Percentiles rank a stretch among this genome's conserved stretches.
phyloP scores from a whole-genome alignment of 2,113 vertebrate genomes.

The Pelecanus crispus region DNA sequence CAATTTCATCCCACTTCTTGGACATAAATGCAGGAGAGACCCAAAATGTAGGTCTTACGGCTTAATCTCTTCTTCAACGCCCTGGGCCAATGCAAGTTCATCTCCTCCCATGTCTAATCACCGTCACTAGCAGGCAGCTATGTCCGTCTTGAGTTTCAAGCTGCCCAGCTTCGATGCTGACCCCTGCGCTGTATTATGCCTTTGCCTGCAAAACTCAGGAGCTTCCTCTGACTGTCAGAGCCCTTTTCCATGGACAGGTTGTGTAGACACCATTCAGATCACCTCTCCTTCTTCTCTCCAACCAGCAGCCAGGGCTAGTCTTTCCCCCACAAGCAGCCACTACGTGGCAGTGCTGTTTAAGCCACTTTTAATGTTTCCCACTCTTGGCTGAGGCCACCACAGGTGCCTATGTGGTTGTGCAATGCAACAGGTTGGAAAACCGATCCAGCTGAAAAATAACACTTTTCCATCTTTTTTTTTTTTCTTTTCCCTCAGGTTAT shows the following conservation, averaged over 20 bases:
- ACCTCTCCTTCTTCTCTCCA: not conserved
- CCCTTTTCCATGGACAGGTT: not conserved
- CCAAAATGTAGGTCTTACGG: not conserved
- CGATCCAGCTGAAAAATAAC: not conserved
- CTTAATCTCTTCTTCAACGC: not conserved
- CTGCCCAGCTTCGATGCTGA: not conserved
- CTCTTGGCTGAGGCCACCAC: not conserved
- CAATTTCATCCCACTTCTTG: not conserved
- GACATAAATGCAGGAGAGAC: not conserved
- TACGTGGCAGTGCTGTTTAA: not conserved
- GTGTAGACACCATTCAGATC: not conserved
- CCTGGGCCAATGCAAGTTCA: not conserved
- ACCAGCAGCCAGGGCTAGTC: not conserved
- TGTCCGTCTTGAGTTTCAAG: not conserved
- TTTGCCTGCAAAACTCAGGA: not conserved
- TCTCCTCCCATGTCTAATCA: not conserved
- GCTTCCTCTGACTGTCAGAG: not conserved
- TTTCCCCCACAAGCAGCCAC: not conserved
- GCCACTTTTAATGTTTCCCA: not conserved
- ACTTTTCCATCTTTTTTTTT: not conserved
- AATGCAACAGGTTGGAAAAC: not conserved
- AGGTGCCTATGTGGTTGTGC: not conserved
- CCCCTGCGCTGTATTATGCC: rapidly evolving
- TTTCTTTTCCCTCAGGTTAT: not conserved
- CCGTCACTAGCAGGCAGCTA: not conserved